A percentile compares a stretch with the other conserved stretches of the same genome.
phyloP scores from a whole-genome alignment of 2,797 vertebrate genomes.

The Xiphophorus birchmanni region DNA sequence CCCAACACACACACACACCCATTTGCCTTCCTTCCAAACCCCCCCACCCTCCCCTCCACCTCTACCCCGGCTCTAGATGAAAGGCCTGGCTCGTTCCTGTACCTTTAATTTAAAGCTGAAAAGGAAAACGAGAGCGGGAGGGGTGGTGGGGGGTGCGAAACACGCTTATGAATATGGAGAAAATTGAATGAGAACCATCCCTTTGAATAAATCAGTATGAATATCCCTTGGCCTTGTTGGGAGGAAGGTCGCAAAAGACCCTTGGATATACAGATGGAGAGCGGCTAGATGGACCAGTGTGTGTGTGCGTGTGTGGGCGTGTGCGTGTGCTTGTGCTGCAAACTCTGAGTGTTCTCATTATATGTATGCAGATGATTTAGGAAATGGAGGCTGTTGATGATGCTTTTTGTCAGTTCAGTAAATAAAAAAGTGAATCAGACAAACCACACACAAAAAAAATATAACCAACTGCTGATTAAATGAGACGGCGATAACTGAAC shows the following conservation, averaged over 20 bases:
- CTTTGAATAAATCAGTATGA: constrained; percentile 81
- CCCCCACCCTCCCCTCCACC: constrained; percentile 22
- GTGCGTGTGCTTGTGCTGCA: constrained; percentile 12
- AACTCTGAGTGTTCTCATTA: constrained; percentile 39
- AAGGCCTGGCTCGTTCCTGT: constrained; percentile 83
- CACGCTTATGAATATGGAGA: constrained; percentile 81
- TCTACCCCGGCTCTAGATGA: constrained; percentile 78
- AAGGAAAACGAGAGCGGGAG: constrained; percentile 70
- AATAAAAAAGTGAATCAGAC: not conserved
- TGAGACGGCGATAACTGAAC: not conserved
- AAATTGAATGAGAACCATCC: constrained; percentile 78
- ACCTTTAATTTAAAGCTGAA: constrained; percentile 85
- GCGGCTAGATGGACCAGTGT: constrained; percentile 61
- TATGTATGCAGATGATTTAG: constrained; percentile 47
- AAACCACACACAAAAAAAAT: constrained; percentile 5
- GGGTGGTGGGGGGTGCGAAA: constrained; percentile 67
- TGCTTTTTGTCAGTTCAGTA: constrained; percentile 29
- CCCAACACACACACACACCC: constrained; percentile 35
- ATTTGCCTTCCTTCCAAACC: constrained; percentile 58
- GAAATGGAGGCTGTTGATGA: constrained; percentile 32
- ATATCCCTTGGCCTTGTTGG: constrained; percentile 78
- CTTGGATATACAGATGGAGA: constrained; percentile 74
- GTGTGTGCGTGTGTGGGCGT: constrained; percentile 28
- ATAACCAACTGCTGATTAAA: constrained; percentile 31
- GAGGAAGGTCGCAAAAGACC: constrained; percentile 76